Conservation (phyloP, 2,888 invertebrate species). For the Aspidapion aeneum region DNA sequence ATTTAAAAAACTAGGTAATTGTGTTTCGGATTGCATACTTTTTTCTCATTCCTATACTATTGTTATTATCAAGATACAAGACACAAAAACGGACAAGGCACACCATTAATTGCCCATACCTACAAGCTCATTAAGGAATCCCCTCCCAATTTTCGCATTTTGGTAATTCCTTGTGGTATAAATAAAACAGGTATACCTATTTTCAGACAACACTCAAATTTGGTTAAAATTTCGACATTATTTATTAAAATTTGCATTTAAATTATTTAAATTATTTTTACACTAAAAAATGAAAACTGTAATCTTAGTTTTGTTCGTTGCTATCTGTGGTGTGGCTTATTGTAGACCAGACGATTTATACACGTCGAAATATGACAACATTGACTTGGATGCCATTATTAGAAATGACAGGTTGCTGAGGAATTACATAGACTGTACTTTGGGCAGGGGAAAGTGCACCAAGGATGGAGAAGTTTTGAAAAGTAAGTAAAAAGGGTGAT, state of each 20-base stretch:
- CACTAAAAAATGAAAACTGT: constrained; percentile 25
- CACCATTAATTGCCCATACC: neutral
- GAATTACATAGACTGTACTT: constrained; percentile 63
- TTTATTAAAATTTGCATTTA: neutral
- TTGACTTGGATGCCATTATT: constrained; percentile 65
- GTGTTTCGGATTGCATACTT: neutral
- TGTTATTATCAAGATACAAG: neutral
- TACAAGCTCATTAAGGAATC: neutral
- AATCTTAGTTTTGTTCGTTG: constrained; percentile 17
- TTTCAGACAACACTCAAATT: neutral
- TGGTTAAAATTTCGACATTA: too few relatives aligned
- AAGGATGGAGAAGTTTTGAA: constrained; percentile 68
- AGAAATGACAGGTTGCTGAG: constrained; percentile 61
- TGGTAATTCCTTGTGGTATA: neutral
- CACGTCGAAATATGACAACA: constrained; percentile 65
- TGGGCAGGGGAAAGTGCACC: constrained; percentile 62
- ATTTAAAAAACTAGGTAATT: too few relatives aligned
- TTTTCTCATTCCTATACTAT: neutral
- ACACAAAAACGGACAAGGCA: neutral
- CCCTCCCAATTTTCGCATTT: neutral
- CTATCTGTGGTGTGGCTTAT: constrained; percentile 18
- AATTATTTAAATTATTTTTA: neutral
- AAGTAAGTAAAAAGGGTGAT: constrained; percentile 55
- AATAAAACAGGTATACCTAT: neutral
- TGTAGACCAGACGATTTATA: constrained; percentile 45